Conservation (phyloP, 2,888 invertebrate genomes). For the Malacosoma neustria region DNA sequence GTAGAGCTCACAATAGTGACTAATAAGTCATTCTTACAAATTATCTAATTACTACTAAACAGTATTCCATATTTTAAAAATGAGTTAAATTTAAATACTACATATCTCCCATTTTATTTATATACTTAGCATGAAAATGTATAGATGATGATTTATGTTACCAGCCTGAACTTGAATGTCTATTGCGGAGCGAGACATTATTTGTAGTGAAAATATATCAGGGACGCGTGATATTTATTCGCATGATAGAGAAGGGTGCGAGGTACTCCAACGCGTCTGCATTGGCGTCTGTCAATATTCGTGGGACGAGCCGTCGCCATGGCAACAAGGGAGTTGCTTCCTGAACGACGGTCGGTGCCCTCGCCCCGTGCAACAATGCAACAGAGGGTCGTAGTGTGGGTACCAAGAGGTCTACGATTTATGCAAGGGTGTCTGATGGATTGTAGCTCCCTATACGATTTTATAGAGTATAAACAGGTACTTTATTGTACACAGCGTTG, state of each 20-base stretch:
- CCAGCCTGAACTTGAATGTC: too few relatives aligned
- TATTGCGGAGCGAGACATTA: conserved; percentile 34
- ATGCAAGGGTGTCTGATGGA: conserved; percentile 37
- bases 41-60: too few relatives aligned
- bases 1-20: too few relatives aligned
- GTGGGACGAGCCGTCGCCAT: conserved; percentile 62
- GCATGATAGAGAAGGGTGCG: conserved; percentile 14
- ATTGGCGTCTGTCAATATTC: conserved; percentile 57
- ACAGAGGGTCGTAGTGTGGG: conserved; percentile 46
- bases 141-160: too few relatives aligned
- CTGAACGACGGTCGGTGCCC: conserved; percentile 51
- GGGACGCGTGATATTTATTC: conserved; percentile 26
- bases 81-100: too few relatives aligned
- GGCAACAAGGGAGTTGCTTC: conserved; percentile 55
- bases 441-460: conserved; percentile 16
- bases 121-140: too few relatives aligned
- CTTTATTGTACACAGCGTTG: neutral
- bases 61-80: too few relatives aligned
- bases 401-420: conserved; percentile 44
- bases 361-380: conserved; percentile 42
- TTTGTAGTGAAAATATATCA: conserved; percentile 55
- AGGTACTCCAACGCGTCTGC: conserved; percentile 32
- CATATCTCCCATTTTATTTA: too few relatives aligned
- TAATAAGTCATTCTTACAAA: too few relatives aligned
- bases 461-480: conserved; percentile 13